phyloP scores from a whole-genome alignment of 2,888 invertebrate species.

The Tricholauxania praeusta region DNA sequence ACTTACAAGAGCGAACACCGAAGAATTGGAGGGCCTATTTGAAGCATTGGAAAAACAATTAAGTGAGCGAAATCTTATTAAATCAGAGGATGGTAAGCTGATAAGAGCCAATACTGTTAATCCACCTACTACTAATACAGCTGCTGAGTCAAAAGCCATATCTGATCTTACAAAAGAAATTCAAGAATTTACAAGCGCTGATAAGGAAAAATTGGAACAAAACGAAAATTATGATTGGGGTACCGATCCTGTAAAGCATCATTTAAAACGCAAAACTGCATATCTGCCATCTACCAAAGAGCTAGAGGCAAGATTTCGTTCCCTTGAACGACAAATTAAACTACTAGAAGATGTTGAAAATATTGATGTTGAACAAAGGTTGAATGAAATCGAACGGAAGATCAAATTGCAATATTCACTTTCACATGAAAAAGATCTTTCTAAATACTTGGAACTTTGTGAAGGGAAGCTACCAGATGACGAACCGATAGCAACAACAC shows the following conservation, averaged over 20 bases:
- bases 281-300: slow-evolving; percentile 63
- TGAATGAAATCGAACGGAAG: slow-evolving; percentile 61
- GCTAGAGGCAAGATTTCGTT: slow-evolving; percentile 60
- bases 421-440: slow-evolving; percentile 61
- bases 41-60: slow-evolving; percentile 63
- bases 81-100: slow-evolving; percentile 53
- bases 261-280: slow-evolving; percentile 59
- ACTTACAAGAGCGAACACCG: slow-evolving; percentile 61
- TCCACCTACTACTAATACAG: slow-evolving; percentile 38
- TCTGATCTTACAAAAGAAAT: slow-evolving; percentile 58
- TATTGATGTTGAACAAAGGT: slow-evolving; percentile 60
- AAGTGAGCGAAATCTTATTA: slow-evolving; percentile 56
- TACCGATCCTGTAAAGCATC: slow-evolving; percentile 58
- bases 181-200: slow-evolving; percentile 51
- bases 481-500: not conserved
- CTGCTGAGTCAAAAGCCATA: slow-evolving; percentile 54
- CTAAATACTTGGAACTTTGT: slow-evolving; percentile 59
- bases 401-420: slow-evolving; percentile 62
- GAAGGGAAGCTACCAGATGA: slow-evolving; percentile 55
- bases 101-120: slow-evolving; percentile 45
- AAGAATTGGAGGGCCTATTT: slow-evolving; percentile 60
- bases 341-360: slow-evolving; percentile 62
- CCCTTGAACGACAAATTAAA: slow-evolving; percentile 61
- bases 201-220: slow-evolving; percentile 25
- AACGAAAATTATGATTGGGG: slow-evolving; percentile 60